These are phyloP conservation scores for Battus philenor DNA, from an alignment of 1,140 invertebrate species.

Conservation along the genomic window DNA sequence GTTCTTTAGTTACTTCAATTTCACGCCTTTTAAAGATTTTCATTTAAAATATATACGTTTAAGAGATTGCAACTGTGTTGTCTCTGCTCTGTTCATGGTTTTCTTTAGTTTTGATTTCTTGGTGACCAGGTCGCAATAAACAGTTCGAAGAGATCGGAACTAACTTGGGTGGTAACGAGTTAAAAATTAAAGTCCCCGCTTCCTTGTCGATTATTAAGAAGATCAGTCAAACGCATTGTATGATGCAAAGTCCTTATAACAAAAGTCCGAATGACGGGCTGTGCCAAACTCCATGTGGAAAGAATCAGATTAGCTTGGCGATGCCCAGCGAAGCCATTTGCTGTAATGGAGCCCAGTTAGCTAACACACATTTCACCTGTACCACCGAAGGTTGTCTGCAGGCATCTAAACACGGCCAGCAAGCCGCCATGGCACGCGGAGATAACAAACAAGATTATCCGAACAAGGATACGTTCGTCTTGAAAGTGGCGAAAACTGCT, in stretches of 20 bases:
- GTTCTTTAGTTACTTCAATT: conserved; percentile 4
- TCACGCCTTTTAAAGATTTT: too few species aligned
- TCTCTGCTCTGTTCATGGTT: conserved; percentile 21
- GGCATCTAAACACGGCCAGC: conserved; percentile 45
- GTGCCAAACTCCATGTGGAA: conserved; percentile 56
- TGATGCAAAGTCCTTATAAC: conserved; percentile 50
- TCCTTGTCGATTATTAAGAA: conserved; percentile 61
- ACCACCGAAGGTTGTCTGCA: conserved; percentile 60
- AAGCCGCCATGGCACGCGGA: conserved; percentile 36
- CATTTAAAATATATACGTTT: too few species aligned
- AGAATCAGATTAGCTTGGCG: conserved; percentile 61
- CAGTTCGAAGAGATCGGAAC: conserved; percentile 66
- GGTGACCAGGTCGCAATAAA: conserved; percentile 63
- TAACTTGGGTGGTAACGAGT: conserved; percentile 54
- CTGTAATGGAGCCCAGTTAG: conserved; percentile 41
- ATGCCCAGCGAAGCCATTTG: conserved; percentile 51
- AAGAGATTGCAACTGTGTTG: conserved; percentile 16
- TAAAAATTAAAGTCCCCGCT: conserved; percentile 65
- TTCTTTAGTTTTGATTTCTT: too few species aligned
- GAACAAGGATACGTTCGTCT: conserved; percentile 55
- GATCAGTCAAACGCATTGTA: conserved; percentile 64
- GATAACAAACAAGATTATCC: conserved; percentile 34
- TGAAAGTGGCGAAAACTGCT: conserved; percentile 69
- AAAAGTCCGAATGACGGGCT: conserved; percentile 35
- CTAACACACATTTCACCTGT: conserved; percentile 61